Percentiles rank a stretch among this genome's conserved stretches.
phyloP scores from a whole-genome alignment of 1,140 invertebrate species.

The Tetragonula clypearis region DNA sequence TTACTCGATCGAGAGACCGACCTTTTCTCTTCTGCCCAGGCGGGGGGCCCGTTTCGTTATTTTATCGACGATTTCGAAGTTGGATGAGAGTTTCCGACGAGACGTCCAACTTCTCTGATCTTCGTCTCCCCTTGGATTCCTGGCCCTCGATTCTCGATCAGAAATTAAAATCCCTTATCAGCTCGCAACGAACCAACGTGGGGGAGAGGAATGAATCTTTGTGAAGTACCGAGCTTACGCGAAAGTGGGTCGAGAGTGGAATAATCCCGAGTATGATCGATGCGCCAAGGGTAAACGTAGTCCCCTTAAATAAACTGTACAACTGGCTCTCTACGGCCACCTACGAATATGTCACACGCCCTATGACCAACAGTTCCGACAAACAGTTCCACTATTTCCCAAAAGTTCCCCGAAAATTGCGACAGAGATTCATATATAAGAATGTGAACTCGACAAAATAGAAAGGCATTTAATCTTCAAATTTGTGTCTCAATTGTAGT shows the following conservation, averaged over 20 bases:
- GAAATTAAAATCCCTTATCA: constrained; percentile 19
- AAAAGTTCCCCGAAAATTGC: no score
- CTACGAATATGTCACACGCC: no score
- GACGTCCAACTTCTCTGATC: no score
- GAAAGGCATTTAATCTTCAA: no score
- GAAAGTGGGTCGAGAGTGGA: constrained; percentile 3
- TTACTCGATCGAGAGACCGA: constrained; percentile 19
- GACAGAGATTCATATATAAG: no score
- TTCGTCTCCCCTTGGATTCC: background rate
- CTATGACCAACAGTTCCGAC: no score
- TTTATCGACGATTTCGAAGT: background rate
- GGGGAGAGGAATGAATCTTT: background rate
- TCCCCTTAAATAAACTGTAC: background rate
- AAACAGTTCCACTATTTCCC: no score
- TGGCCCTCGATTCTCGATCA: no score
- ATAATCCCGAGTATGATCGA: background rate
- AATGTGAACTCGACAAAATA: no score
- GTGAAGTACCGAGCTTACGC: background rate
- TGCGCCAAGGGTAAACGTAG: background rate
- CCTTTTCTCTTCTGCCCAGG: background rate
- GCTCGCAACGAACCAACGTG: background rate
- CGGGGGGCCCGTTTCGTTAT: background rate
- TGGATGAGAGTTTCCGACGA: background rate
- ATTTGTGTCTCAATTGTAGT: no score
- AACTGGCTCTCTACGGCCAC: background rate